Conservation (phyloP, 2,888 invertebrate species). For the Ichneumoninae sp. region DNA sequence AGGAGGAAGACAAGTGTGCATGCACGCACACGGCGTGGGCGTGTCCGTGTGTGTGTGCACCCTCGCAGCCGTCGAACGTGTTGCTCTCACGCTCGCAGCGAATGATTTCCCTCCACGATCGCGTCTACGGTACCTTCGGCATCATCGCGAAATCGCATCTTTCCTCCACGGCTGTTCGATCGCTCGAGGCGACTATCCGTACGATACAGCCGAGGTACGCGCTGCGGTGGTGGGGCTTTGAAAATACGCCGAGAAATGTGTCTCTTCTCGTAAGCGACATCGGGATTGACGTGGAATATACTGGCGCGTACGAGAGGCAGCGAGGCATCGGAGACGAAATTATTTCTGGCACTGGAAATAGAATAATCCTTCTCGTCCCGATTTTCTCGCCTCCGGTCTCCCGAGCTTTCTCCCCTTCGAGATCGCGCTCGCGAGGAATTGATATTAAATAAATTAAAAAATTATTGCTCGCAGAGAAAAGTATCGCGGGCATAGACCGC, state of each 20-base stretch:
- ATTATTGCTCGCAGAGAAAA: slow-evolving; percentile 7
- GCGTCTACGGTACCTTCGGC: not conserved
- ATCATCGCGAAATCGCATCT: slow-evolving; percentile 34
- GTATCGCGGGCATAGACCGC: slow-evolving; percentile 3
- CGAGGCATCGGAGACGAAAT: slow-evolving; percentile 53
- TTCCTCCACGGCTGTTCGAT: slow-evolving; percentile 39
- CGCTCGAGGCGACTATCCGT: slow-evolving; percentile 5
- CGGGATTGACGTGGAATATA: slow-evolving; percentile 42
- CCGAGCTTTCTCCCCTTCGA: slow-evolving; percentile 10
- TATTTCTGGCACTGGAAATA: slow-evolving; percentile 38
- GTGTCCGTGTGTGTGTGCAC: slow-evolving; percentile 3
- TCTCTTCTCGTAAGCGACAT: slow-evolving; percentile 49
- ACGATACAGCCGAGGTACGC: not conserved
- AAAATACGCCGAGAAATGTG: slow-evolving; percentile 51
- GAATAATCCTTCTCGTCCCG: slow-evolving; percentile 5
- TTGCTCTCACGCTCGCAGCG: slow-evolving; percentile 9
- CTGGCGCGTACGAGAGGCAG: slow-evolving; percentile 23
- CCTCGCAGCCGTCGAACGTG: slow-evolving; percentile 19
- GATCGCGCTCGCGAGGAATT: slow-evolving; percentile 4
- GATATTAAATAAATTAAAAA: not conserved
- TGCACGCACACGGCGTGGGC: too few relatives aligned
- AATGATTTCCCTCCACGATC: slow-evolving; percentile 28
- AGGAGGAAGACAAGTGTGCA: not conserved
- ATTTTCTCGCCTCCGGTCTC: not conserved
- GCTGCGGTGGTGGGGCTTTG: not conserved